Conservation (phyloP, 2,113 vertebrate species). For the Phycodurus eques region DNA sequence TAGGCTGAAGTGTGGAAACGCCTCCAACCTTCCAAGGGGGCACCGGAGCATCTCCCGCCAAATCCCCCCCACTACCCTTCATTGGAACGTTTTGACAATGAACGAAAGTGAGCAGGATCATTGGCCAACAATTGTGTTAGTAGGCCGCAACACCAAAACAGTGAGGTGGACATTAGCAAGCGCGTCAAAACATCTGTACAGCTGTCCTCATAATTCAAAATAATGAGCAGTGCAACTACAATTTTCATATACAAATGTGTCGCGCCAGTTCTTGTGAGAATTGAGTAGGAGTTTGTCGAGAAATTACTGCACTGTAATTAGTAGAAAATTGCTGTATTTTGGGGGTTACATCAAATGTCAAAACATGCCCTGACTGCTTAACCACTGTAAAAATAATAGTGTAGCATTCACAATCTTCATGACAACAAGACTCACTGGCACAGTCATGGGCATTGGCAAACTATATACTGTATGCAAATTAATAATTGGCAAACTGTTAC, state of each 20-base stretch:
- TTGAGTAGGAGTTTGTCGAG: conserved; percentile 2
- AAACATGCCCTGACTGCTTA: background rate
- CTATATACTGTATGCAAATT: background rate
- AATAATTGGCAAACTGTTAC: background rate
- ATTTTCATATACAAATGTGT: background rate
- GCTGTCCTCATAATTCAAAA: background rate
- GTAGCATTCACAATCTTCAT: background rate
- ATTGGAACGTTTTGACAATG: background rate
- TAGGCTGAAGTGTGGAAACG: background rate
- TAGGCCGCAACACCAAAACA: background rate
- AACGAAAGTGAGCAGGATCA: background rate
- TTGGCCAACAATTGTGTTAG: background rate
- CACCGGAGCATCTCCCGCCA: background rate
- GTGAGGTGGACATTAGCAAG: background rate
- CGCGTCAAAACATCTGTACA: background rate
- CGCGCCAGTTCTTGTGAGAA: background rate
- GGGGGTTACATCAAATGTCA: background rate
- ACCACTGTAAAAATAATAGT: background rate
- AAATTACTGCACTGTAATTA: conserved; percentile 5
- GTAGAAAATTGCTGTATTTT: background rate
- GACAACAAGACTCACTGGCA: background rate
- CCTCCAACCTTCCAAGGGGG: background rate
- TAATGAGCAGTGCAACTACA: background rate
- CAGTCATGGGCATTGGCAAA: background rate
- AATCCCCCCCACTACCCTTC: background rate